Evolutionary conservation across 2,113 vertebrate species (phyloP).

Genomic region (Corynorhinus townsendii): DNA sequence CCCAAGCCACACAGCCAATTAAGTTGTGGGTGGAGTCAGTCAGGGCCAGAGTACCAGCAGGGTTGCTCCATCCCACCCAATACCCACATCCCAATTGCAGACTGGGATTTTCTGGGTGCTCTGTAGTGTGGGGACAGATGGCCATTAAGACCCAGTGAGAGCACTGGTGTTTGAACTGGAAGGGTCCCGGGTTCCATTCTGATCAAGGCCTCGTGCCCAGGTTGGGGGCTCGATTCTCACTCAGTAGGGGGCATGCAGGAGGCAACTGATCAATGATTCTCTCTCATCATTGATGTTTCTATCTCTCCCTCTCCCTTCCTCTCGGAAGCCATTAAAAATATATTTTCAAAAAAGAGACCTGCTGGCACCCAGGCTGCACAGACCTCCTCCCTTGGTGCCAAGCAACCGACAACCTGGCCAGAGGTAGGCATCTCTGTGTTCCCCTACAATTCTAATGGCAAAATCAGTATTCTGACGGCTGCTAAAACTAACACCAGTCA

Average conservation of each 20-base stretch:
- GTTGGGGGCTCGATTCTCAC: too few relatives aligned
- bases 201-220: too few relatives aligned
- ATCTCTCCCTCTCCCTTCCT: too few relatives aligned
- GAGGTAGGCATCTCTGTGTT: not conserved
- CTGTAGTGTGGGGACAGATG: not conserved
- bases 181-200: too few relatives aligned
- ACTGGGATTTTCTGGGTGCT: accelerated
- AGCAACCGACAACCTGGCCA: not conserved
- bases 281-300: too few relatives aligned
- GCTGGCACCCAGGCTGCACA: not conserved
- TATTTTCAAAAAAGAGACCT: too few relatives aligned
- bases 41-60: not conserved
- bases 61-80: not conserved
- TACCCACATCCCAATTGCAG: not conserved
- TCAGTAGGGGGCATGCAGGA: too few relatives aligned
- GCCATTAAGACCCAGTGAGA: not conserved
- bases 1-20: not conserved
- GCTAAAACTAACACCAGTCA: not conserved
- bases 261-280: too few relatives aligned
- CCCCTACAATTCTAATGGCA: not conserved
- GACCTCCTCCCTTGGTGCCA: not conserved
- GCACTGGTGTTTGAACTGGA: not conserved
- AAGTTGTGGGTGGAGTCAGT: not conserved
- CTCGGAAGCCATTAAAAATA: too few relatives aligned
- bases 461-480: not conserved